Conservation (phyloP, 2,113 vertebrate species). For the Seriola aureovittata region DNA sequence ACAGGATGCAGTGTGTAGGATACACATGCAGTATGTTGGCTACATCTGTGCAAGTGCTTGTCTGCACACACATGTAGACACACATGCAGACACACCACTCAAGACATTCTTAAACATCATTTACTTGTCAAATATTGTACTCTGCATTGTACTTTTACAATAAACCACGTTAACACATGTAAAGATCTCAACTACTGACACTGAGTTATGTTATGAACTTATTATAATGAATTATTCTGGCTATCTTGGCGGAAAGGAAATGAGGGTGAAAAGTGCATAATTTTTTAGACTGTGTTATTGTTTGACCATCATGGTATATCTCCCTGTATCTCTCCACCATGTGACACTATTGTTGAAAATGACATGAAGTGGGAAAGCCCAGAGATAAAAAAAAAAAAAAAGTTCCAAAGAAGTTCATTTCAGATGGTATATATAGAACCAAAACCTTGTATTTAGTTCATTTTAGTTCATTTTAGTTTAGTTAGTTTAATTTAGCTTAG, state of each 20-base stretch:
- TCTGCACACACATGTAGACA: background rate
- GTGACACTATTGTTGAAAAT: constrained; percentile 74
- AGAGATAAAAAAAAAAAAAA: constrained; percentile 35
- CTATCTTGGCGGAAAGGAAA: constrained; percentile 60
- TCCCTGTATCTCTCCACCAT: constrained; percentile 48
- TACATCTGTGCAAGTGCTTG: background rate
- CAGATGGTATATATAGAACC: background rate
- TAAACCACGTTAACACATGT: background rate
- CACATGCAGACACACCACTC: background rate
- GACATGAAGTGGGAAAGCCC: constrained; percentile 62
- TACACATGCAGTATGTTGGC: background rate
- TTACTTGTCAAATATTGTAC: background rate
- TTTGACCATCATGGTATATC: constrained; percentile 63
- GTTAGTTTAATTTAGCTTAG: too few relatives aligned
- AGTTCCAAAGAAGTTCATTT: background rate
- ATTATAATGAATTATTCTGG: constrained; percentile 11
- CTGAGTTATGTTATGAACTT: constrained; percentile 14
- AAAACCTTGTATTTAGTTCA: too few relatives aligned
- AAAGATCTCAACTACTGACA: constrained; percentile 7
- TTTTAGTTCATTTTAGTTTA: too few relatives aligned
- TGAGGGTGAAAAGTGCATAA: constrained; percentile 67
- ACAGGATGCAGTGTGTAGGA: background rate
- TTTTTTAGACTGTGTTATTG: constrained; percentile 77
- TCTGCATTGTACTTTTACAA: constrained; percentile 5
- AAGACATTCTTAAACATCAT: background rate